A percentile compares a stretch with the other conserved stretches of the same genome.
phyloP scores from a whole-genome alignment of 2,113 vertebrate genomes.

The Hippocampus comes region DNA sequence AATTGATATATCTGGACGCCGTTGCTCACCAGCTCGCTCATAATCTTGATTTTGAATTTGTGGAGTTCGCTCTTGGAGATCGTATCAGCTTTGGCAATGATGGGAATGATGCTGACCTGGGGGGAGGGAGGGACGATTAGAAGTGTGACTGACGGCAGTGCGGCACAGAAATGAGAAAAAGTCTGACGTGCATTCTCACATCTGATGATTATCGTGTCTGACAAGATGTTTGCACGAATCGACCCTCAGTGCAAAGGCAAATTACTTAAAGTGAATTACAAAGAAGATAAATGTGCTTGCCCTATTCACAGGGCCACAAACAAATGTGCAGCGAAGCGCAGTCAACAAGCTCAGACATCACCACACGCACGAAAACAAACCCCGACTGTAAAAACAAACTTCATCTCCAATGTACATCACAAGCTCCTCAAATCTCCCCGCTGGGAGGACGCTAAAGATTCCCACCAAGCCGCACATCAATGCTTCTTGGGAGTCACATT shows the following conservation, averaged over 20 bases:
- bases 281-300: conserved; percentile 1
- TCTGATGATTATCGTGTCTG: conserved; percentile 1
- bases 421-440: conserved; percentile 38
- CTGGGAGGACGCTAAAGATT: conserved; percentile 22
- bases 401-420: conserved; percentile 47
- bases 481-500: conserved; percentile 38
- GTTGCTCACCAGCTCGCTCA: conserved; percentile 97
- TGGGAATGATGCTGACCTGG: conserved; percentile 96
- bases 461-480: conserved; percentile 41
- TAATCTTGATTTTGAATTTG: conserved; percentile 99
- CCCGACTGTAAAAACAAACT: conserved; percentile 52
- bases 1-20: conserved; percentile 99
- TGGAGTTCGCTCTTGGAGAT: conserved; percentile 97
- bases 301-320: not conserved
- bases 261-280: conserved; percentile 12
- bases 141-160: not conserved
- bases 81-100: conserved; percentile 97
- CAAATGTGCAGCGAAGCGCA: conserved; percentile 1
- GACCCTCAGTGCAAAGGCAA: not conserved
- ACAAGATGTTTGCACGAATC: conserved; percentile 1
- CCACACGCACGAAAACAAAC: conserved; percentile 38
- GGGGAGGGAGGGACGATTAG: not conserved
- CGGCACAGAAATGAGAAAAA: not conserved
- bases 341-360: conserved; percentile 22
- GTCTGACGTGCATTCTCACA: conserved; percentile 2